Evolutionary conservation across 2,888 invertebrate genomes (phyloP).

Genomic region (Tetranychus truncatus): DNA sequence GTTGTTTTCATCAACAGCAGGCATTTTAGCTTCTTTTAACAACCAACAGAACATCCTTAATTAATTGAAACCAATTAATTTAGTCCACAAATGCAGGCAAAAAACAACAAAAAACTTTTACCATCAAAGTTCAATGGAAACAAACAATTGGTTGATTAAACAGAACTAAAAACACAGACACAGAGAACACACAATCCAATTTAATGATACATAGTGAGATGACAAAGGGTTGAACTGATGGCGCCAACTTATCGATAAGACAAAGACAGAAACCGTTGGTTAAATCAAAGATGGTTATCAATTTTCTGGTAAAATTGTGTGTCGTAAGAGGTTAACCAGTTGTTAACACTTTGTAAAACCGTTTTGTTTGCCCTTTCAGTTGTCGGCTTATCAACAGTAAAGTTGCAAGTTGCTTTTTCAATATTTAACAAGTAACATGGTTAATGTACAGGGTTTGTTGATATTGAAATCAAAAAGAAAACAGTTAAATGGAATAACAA

Average conservation of each 20-base stretch:
- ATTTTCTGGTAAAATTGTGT: too few relatives aligned
- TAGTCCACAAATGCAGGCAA: background rate
- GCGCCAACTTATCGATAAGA: too few relatives aligned
- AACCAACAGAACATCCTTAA: slow-evolving; percentile 43
- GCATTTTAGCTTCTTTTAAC: slow-evolving; percentile 41
- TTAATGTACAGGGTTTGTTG: too few relatives aligned
- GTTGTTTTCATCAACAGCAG: slow-evolving; percentile 37
- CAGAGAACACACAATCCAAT: slow-evolving; percentile 1
- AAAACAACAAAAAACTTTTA: background rate
- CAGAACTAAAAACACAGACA: background rate
- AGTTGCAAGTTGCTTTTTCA: too few relatives aligned
- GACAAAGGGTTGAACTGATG: too few relatives aligned
- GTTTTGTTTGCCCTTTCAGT: too few relatives aligned
- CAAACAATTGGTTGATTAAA: background rate
- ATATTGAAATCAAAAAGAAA: background rate
- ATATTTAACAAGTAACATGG: too few relatives aligned
- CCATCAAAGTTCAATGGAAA: background rate
- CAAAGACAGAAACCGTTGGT: too few relatives aligned
- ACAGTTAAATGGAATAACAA: background rate
- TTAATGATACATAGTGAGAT: background rate
- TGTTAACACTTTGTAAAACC: too few relatives aligned
- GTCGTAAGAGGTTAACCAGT: too few relatives aligned
- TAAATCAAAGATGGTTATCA: too few relatives aligned
- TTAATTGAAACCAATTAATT: slow-evolving; percentile 1
- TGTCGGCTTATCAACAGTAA: too few relatives aligned